phyloP scores from a whole-genome alignment of 2,797 vertebrate genomes.

The Rhinatrema bivittatum region DNA sequence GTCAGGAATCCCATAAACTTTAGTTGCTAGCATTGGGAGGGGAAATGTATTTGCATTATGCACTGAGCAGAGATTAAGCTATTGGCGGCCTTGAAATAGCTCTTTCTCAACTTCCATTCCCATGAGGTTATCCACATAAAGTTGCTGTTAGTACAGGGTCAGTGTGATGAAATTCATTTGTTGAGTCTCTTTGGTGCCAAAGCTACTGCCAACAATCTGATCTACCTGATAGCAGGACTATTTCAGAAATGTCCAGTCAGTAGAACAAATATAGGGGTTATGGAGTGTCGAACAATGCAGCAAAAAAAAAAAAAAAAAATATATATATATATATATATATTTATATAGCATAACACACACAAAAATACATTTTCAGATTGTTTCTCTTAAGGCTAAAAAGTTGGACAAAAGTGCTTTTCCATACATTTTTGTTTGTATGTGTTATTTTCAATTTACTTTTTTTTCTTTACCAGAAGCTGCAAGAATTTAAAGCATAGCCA shows the following conservation, averaged over 20 bases:
- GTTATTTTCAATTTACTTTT: no score
- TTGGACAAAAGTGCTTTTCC: no score
- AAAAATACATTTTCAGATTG: background rate
- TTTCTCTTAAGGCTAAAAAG: slow-evolving; percentile 10
- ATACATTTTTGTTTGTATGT: no score
- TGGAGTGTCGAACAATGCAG: slow-evolving; percentile 23
- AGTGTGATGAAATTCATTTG: slow-evolving; percentile 68
- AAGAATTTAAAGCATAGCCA: no score
- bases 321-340: no score
- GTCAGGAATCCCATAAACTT: slow-evolving; percentile 38
- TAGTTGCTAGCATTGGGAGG: slow-evolving; percentile 39
- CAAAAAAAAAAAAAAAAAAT: slow-evolving; percentile 8
- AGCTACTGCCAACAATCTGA: slow-evolving; percentile 58
- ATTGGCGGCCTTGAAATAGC: slow-evolving; percentile 62
- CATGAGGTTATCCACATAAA: slow-evolving; percentile 60
- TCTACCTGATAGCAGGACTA: slow-evolving; percentile 63
- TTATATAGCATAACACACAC: slow-evolving; percentile 15
- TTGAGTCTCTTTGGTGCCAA: slow-evolving; percentile 68
- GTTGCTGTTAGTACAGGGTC: slow-evolving; percentile 59
- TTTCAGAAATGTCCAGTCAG: slow-evolving; percentile 56
- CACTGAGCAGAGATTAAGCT: slow-evolving; percentile 56
- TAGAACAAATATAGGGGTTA: slow-evolving; percentile 35
- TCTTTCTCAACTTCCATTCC: slow-evolving; percentile 62
- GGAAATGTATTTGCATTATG: slow-evolving; percentile 51
- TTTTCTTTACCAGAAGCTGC: no score